These are phyloP conservation scores for Hypanus sabinus DNA, from an alignment of 2,113 vertebrate genomes.

Conservation along the genomic window DNA sequence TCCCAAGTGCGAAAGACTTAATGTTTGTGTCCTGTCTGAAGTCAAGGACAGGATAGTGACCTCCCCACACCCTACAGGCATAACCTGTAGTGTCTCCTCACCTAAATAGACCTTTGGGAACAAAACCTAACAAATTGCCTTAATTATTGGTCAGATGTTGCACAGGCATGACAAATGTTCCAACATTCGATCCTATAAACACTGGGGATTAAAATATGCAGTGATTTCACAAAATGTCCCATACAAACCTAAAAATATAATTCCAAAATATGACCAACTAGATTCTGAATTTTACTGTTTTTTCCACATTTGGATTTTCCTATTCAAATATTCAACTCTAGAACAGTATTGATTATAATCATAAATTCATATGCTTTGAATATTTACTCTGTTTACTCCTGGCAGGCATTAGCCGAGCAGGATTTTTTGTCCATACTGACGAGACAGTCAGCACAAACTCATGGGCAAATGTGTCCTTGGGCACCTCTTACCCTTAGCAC, in stretches of 20 bases:
- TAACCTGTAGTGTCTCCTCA: background rate
- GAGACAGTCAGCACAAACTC: too few species aligned
- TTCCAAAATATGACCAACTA: background rate
- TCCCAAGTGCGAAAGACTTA: background rate
- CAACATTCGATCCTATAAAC: background rate
- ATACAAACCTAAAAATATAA: background rate
- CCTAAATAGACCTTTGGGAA: background rate
- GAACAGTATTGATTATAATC: background rate
- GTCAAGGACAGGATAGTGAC: background rate
- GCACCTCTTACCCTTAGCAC: too few species aligned
- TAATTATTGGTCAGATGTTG: background rate
- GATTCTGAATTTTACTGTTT: background rate
- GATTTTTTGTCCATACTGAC: too few species aligned
- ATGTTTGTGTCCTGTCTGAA: background rate
- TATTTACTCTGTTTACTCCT: too few species aligned
- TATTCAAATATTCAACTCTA: background rate
- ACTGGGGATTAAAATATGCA: background rate
- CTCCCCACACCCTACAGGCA: background rate
- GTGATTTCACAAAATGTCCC: background rate
- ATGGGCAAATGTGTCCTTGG: too few species aligned
- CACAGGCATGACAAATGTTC: background rate
- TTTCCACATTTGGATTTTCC: background rate
- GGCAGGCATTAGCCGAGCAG: too few species aligned
- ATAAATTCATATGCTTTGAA: background rate
- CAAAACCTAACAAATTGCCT: slow-evolving; percentile 17